Percentiles rank a stretch among this genome's conserved stretches.
Evolutionary conservation across 2,797 vertebrate genomes (phyloP).

Genomic region (Lacerta viridis): DNA sequence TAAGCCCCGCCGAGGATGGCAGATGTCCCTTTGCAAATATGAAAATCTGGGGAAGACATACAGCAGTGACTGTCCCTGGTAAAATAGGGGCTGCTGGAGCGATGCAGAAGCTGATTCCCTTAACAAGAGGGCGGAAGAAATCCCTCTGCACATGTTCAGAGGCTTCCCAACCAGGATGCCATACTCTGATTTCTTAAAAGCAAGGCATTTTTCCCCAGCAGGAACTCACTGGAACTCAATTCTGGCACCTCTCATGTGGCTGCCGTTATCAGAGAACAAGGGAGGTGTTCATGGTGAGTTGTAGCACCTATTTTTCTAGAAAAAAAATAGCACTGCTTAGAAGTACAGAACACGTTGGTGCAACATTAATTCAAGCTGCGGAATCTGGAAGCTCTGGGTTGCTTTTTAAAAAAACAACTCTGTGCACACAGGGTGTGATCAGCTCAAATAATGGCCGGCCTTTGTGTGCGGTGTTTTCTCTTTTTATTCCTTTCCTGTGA

Average conservation of each 20-base stretch:
- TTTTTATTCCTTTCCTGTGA: background rate
- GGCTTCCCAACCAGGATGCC: background rate
- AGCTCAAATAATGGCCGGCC: background rate
- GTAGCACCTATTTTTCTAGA: no score
- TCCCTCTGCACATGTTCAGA: background rate
- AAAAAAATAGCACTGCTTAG: no score
- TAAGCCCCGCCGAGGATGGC: background rate
- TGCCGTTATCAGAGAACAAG: no score
- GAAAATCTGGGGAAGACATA: background rate
- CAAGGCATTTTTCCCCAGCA: no score
- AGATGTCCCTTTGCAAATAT: background rate
- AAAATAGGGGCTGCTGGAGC: background rate
- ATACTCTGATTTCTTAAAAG: background rate
- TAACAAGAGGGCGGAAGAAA: background rate
- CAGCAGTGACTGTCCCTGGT: background rate
- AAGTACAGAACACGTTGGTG: background rate
- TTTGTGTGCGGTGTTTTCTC: background rate
- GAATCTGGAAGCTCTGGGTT: background rate
- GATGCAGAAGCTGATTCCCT: background rate
- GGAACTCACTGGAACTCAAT: no score
- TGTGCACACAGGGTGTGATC: background rate
- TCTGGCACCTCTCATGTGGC: no score
- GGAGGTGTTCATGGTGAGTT: no score
- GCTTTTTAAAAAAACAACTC: background rate
- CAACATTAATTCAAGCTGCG: background rate